Percentiles rank a stretch among this genome's conserved stretches.
Conservation (phyloP, 2,888 invertebrate species). For the Leptogaster cylindrica region DNA sequence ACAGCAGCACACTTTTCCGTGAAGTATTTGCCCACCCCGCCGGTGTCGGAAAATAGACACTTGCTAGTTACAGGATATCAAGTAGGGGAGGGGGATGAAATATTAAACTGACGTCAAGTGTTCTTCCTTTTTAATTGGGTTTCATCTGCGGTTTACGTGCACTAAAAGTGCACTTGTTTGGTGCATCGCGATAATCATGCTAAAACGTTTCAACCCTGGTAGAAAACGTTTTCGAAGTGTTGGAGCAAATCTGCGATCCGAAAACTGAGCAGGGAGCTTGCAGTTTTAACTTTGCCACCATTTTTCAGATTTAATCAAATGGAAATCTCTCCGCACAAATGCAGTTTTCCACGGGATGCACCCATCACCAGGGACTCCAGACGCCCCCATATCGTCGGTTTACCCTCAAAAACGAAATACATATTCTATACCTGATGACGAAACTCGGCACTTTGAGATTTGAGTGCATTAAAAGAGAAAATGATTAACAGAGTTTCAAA, state of each 20-base stretch:
- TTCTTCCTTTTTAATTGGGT: slow-evolving; percentile 14
- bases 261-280: slow-evolving; percentile 10
- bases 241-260: slow-evolving; percentile 8
- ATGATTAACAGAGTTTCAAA: slow-evolving; percentile 14
- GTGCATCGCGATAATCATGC: slow-evolving; percentile 17
- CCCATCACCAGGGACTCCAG: not conserved
- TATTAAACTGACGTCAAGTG: slow-evolving; percentile 15
- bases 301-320: slow-evolving; percentile 39
- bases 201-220: slow-evolving; percentile 16
- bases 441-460: not conserved
- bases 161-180: not conserved
- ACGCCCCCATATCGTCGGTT: too few species aligned
- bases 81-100: not conserved
- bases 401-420: slow-evolving; percentile 1
- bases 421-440: not conserved
- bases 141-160: slow-evolving; percentile 6
- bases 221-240: slow-evolving; percentile 30
- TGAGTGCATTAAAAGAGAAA: slow-evolving; percentile 27
- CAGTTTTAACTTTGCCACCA: slow-evolving; percentile 23
- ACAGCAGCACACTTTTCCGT: not conserved
- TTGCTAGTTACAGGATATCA: too few species aligned
- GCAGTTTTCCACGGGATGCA: not conserved
- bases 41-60: not conserved
- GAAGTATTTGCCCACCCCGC: not conserved
- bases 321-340: slow-evolving; percentile 4